Conservation (phyloP, 2,888 invertebrate genomes). For the Agrilus mali region DNA sequence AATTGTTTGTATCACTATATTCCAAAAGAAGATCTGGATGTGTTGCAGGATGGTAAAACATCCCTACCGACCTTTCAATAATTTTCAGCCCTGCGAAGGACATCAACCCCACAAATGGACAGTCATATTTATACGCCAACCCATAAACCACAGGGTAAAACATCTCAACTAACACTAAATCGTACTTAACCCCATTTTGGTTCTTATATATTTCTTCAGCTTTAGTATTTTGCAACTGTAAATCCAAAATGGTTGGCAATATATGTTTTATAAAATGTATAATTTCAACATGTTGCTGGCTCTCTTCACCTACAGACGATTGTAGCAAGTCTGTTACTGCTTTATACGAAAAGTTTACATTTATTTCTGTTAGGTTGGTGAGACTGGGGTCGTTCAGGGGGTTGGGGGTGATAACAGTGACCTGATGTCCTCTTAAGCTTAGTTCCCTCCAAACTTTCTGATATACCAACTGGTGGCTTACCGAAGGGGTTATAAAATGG, state of each 20-base stretch:
- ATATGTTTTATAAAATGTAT: too few relatives aligned
- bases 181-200: slow-evolving; percentile 16
- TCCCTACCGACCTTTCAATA: slow-evolving; percentile 19
- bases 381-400: slow-evolving; percentile 21
- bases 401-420: slow-evolving; percentile 23
- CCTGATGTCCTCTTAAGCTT: slow-evolving; percentile 23
- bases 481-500: too few relatives aligned
- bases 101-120: slow-evolving; percentile 14
- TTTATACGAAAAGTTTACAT: not conserved
- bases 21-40: slow-evolving; percentile 22
- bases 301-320: too few relatives aligned
- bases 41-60: slow-evolving; percentile 19
- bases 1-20: slow-evolving; percentile 29
- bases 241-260: too few relatives aligned
- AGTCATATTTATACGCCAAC: slow-evolving; percentile 16
- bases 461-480: too few relatives aligned
- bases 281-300: too few relatives aligned
- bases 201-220: too few relatives aligned
- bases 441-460: slow-evolving; percentile 18
- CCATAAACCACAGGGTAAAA: slow-evolving; percentile 13
- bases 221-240: too few relatives aligned
- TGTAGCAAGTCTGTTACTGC: too few relatives aligned
- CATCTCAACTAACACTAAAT: slow-evolving; percentile 20
- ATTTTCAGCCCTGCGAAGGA: slow-evolving; percentile 21
- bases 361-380: slow-evolving; percentile 23